Base-by-base conservation (phyloP, 1,140 invertebrate genomes). In the Brachionus angularis region DNA sequence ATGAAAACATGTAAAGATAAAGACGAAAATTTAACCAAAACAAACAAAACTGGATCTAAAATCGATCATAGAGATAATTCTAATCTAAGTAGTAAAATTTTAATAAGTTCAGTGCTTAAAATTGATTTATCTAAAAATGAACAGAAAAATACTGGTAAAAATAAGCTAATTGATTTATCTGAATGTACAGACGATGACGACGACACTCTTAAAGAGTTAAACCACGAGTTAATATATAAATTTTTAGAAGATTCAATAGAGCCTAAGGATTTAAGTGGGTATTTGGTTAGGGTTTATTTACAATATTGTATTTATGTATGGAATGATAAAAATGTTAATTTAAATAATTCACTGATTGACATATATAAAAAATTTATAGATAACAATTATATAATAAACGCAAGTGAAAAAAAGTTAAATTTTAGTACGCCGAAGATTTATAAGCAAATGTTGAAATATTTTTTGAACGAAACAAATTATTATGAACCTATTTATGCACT, bases 271-370 rank as follows among this genome's bases (percentile, higher is more conserved):
- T 18, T 67, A 34, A 67, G 62, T 18, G 31, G 7, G 1, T 47
- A 27, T 50, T 50, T 67, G 23, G 25, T 67, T 3, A 29, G 44
- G 33, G 16, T 67, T 5, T 67, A 67, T 31, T 23, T 67, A 31
- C 93, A 98, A 79, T 92, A 98, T 79, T 86, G 97, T 0, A 91
- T 98, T 23, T 84, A 89, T 73, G 85, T 86, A 7, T 96, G 93
- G 91, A 85, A 88, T 64, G 95, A 98, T 74, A 87, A 85, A 1
- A 91, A 88, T 78, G 83, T 89, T 0, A 77, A 89, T 14, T 91
- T 96, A 74, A 95, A 98, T 77, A 94, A 97, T 79, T 87, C 89
- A 12, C 82, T 98, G 16, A 86, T 94, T 2, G 76, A 79, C 52
- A 73, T 79, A 25, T 78, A 75, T 79, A 53, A 77, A 78, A 23